Conservation (phyloP, 1,140 invertebrate species). For the Drosophila ficusphila region DNA sequence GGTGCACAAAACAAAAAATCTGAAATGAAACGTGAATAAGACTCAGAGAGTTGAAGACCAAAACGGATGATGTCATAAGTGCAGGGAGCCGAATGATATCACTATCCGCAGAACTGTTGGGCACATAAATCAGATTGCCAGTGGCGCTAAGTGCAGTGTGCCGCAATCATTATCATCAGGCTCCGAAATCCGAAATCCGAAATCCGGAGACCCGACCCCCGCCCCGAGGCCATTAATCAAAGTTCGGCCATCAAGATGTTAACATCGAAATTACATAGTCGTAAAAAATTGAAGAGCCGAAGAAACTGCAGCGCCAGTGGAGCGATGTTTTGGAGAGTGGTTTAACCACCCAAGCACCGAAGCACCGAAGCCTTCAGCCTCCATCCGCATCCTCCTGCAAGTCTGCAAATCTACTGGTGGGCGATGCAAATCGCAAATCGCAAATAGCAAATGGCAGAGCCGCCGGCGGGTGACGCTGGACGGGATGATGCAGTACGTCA, state of each 20-base stretch:
- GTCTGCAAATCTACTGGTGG: conserved; percentile 12
- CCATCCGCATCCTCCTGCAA: not conserved
- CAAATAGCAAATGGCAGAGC: conserved; percentile 47
- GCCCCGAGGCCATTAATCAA: conserved; percentile 39
- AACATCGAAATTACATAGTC: conserved; percentile 44
- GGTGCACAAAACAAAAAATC: not conserved
- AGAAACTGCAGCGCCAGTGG: not conserved
- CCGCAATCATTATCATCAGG: conserved; percentile 16
- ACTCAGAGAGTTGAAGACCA: not conserved
- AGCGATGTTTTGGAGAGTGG: not conserved
- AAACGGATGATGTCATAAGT: conserved; percentile 29
- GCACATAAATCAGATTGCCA: conserved; percentile 30
- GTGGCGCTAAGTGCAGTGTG: conserved; percentile 33
- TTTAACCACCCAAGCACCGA: not conserved
- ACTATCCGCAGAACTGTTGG: conserved; percentile 9
- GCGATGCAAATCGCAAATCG: conserved; percentile 63
- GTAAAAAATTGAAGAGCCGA: conserved; percentile 25
- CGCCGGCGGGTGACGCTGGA: conserved; percentile 13
- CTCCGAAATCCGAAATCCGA: not conserved
- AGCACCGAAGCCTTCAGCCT: too few species aligned
- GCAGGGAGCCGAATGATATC: conserved; percentile 21
- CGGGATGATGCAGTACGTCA: conserved; percentile 14
- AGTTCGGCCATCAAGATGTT: conserved; percentile 51
- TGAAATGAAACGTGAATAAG: not conserved
- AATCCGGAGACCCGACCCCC: not conserved